phyloP scores from a whole-genome alignment of 2,888 invertebrate species.

The Spisula subtruncata region DNA sequence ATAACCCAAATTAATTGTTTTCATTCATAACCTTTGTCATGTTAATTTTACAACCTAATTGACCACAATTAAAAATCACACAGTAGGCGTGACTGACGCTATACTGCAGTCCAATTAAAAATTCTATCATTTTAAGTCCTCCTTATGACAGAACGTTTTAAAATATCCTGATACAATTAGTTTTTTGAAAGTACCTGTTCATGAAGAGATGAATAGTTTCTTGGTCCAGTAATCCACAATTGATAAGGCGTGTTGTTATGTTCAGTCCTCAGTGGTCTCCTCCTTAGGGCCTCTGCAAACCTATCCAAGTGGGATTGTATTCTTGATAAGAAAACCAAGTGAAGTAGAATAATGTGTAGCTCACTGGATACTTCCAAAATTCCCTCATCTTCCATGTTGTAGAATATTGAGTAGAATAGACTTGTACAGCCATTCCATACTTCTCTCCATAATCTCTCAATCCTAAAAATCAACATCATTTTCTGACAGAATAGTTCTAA shows the following conservation, averaged over 20 bases:
- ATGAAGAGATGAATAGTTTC: constrained; percentile 32
- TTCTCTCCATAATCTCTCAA: constrained; percentile 61
- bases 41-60: too few relatives aligned
- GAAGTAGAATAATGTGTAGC: constrained; percentile 48
- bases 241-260: constrained; percentile 48
- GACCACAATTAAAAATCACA: background rate
- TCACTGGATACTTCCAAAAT: constrained; percentile 39
- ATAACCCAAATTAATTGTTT: too few relatives aligned
- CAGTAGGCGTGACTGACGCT: constrained; percentile 1
- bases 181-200: constrained; percentile 26
- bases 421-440: constrained; percentile 54
- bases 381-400: constrained; percentile 50
- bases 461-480: constrained; percentile 33
- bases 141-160: background rate
- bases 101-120: constrained; percentile 24
- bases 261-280: constrained; percentile 46
- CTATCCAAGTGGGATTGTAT: constrained; percentile 54
- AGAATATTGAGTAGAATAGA: constrained; percentile 54
- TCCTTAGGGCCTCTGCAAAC: constrained; percentile 48
- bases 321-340: constrained; percentile 45
- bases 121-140: background rate
- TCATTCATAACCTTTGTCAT: too few relatives aligned
- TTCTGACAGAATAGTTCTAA: background rate
- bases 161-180: constrained; percentile 27
- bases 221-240: constrained; percentile 52